Evolutionary conservation across 1,140 invertebrate genomes (phyloP).

Genomic region (Drosophila subpulchrella): DNA sequence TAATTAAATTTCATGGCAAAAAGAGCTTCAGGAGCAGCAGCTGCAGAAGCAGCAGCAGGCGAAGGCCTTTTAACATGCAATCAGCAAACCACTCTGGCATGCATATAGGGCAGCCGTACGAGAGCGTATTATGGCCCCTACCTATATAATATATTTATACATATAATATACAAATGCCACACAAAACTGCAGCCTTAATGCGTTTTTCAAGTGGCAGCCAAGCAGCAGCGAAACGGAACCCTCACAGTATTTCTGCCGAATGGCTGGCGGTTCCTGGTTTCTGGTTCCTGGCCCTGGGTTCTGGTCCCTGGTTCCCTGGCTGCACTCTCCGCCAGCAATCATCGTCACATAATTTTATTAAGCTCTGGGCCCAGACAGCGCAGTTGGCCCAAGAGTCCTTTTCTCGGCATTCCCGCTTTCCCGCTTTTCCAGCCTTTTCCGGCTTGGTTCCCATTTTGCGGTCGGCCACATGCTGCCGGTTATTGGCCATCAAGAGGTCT

Average conservation of each 20-base stretch:
- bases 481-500: constrained; percentile 44
- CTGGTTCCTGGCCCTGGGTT: not conserved
- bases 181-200: constrained; percentile 79
- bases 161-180: constrained; percentile 68
- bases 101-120: constrained; percentile 73
- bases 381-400: constrained; percentile 17
- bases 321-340: constrained; percentile 55
- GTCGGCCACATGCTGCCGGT: constrained; percentile 45
- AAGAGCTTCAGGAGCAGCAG: constrained; percentile 34
- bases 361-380: constrained; percentile 62
- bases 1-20: constrained; percentile 83
- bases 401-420: not conserved
- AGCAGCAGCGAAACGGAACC: constrained; percentile 39
- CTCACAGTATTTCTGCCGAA: not conserved
- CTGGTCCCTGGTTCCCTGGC: not conserved
- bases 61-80: constrained; percentile 78
- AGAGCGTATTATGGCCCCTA: constrained; percentile 37
- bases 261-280: not conserved
- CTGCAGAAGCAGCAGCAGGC: constrained; percentile 10
- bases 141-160: constrained; percentile 38
- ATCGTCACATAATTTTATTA: constrained; percentile 83
- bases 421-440: constrained; percentile 2
- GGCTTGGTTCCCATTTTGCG: constrained; percentile 22
- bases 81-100: constrained; percentile 80
- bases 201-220: constrained; percentile 77